phyloP scores from a whole-genome alignment of 2,888 invertebrate species.

The Myathropa florea region DNA sequence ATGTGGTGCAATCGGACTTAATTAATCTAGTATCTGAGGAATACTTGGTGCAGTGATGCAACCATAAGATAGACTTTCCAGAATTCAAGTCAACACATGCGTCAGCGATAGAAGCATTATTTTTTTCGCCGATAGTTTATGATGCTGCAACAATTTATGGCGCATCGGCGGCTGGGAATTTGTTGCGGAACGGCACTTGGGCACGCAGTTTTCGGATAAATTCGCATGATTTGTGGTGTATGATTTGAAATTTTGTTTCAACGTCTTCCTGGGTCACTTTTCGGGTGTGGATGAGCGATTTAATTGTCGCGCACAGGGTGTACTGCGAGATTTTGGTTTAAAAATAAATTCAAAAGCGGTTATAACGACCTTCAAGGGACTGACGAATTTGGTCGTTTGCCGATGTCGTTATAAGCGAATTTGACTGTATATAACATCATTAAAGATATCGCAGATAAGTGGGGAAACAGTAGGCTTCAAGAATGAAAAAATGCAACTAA shows the following conservation, averaged over 20 bases:
- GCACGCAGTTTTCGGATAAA: constrained; percentile 17
- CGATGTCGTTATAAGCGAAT: too few relatives aligned
- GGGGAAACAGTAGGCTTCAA: too few relatives aligned
- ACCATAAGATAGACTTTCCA: constrained; percentile 36
- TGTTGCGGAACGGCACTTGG: constrained; percentile 7
- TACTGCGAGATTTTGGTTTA: not conserved
- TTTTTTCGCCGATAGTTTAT: constrained; percentile 64
- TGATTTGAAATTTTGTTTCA: not conserved
- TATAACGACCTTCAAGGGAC: too few relatives aligned
- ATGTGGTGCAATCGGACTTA: constrained; percentile 53
- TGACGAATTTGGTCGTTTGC: too few relatives aligned
- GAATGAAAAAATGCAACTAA: too few relatives aligned
- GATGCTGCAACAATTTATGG: constrained; percentile 38
- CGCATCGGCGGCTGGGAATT: not conserved
- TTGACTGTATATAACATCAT: too few relatives aligned
- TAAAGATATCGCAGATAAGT: too few relatives aligned
- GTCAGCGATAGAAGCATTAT: constrained; percentile 1
- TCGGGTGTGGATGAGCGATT: not conserved
- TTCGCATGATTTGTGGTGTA: constrained; percentile 11
- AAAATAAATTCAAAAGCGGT: too few relatives aligned
- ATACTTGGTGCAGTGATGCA: constrained; percentile 23
- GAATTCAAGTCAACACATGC: constrained; percentile 18
- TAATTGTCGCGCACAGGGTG: not conserved
- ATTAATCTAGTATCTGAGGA: constrained; percentile 53
- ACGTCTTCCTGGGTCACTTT: not conserved